Percentiles rank a stretch among this genome's conserved stretches.
Evolutionary conservation across 2,797 vertebrate genomes (phyloP).

Genomic region (Meda fulgida): DNA sequence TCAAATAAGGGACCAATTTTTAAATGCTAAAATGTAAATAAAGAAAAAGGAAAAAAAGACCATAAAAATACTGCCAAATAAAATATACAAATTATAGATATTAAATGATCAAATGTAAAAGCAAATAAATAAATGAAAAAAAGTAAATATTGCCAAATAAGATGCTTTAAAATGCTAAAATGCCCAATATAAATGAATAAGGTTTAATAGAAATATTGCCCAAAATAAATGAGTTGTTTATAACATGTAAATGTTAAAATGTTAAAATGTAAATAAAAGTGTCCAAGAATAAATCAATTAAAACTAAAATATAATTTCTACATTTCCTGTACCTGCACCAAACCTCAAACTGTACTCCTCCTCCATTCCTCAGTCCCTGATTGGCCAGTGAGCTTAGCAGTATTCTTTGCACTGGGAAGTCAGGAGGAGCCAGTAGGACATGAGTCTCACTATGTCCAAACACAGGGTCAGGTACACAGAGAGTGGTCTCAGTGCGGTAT

Average conservation of each 20-base stretch:
- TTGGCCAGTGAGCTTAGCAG: slow-evolving; percentile 83
- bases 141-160: background rate
- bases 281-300: background rate
- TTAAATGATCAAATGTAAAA: background rate
- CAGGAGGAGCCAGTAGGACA: slow-evolving; percentile 81
- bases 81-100: background rate
- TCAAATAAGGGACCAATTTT: background rate
- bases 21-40: background rate
- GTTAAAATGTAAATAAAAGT: background rate
- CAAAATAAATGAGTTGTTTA: background rate
- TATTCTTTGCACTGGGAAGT: slow-evolving; percentile 88
- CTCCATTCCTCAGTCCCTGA: slow-evolving; percentile 74
- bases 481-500: slow-evolving; percentile 86
- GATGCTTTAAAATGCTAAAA: background rate
- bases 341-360: slow-evolving; percentile 92
- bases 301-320: background rate
- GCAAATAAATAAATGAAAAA: background rate
- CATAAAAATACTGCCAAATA: background rate
- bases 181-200: background rate
- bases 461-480: slow-evolving; percentile 90
- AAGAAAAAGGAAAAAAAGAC: no score
- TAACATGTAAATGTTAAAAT: background rate
- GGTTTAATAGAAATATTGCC: background rate
- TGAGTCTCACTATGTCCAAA: slow-evolving; percentile 89
- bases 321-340: slow-evolving; percentile 90